Evolutionary conservation across 2,797 vertebrate species (phyloP).

Genomic region (Setipinna tenuifilis): DNA sequence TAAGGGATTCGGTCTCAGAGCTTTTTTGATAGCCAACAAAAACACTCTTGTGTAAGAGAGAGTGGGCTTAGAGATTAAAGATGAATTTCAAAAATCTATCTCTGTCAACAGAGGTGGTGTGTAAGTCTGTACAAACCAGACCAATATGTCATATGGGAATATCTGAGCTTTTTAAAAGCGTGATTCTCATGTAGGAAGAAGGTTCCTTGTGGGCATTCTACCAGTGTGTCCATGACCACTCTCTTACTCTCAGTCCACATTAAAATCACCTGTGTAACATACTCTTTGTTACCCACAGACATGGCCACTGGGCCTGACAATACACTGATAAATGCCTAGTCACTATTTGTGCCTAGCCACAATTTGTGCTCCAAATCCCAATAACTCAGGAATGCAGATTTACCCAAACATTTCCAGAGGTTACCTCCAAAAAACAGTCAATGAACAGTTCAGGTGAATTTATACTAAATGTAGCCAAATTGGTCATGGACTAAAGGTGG

Average conservation of each 20-base stretch:
- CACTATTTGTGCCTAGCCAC: slow-evolving; percentile 4
- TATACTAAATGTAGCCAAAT: slow-evolving; percentile 34
- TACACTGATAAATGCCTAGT: slow-evolving; percentile 32
- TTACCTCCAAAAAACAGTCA: slow-evolving; percentile 28
- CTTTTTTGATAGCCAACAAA: slow-evolving; percentile 23
- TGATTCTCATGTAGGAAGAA: not conserved
- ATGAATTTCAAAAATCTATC: slow-evolving; percentile 16
- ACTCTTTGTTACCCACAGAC: not conserved
- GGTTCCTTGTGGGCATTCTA: not conserved
- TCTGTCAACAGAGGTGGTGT: slow-evolving; percentile 4
- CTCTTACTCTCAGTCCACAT: not conserved
- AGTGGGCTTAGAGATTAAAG: not conserved
- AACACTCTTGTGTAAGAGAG: slow-evolving; percentile 2
- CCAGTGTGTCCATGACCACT: not conserved
- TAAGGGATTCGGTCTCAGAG: slow-evolving; percentile 17
- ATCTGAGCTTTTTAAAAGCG: not conserved
- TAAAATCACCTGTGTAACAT: too few relatives aligned
- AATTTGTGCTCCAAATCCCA: slow-evolving; percentile 32
- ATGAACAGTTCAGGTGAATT: slow-evolving; percentile 34
- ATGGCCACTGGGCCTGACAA: slow-evolving; percentile 30
- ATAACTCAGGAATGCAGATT: slow-evolving; percentile 25
- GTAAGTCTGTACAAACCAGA: not conserved
- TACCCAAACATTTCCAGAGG: not conserved
- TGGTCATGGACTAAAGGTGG: slow-evolving; percentile 14
- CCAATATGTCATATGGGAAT: not conserved